Evolutionary conservation across 1,140 invertebrate genomes (phyloP), one percentile per base, ranked within the genome.

Genomic region (Polypedilum vanderplanki): DNA sequence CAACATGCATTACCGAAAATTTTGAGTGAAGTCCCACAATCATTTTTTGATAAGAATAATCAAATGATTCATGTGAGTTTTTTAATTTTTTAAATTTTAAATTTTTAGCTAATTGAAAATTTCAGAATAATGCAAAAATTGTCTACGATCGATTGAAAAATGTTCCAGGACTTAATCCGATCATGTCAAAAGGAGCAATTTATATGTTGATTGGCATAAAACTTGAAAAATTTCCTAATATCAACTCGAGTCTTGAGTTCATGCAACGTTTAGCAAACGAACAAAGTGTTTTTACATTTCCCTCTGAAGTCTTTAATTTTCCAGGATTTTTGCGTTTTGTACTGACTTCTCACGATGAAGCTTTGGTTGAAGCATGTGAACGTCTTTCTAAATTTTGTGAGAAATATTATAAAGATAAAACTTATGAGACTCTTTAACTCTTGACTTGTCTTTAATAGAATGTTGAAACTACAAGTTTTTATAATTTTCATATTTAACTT

Each of bases 401-500:
- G 15, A n/a, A n/a, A n/a, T n/a, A 57, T 57, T 57, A 57, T 57
- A n/a, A 57, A 57, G 46, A 57, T n/a, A 12, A 57, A 57, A 57
- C 24, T n/a, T n/a, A n/a, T n/a, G n/a, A n/a, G n/a, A n/a, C n/a
- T n/a, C n/a, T n/a, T n/a, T n/a, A n/a, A n/a, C n/a, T n/a, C n/a
- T n/a, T n/a, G n/a, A n/a, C n/a, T n/a, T n/a, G n/a, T n/a, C n/a
- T n/a, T n/a, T n/a, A n/a, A n/a, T n/a, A n/a, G n/a, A n/a, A n/a
- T n/a, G n/a, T n/a, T n/a, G n/a, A n/a, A n/a, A n/a, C n/a, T n/a
- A n/a, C n/a, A n/a, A n/a, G n/a, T n/a, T n/a, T n/a, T n/a, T n/a
- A 33, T 33, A 33, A 33, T 33, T 33, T 33, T 33, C 24, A 33
- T 33, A 33, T 33, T 33, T 33, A 33, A 33, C 24, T 33, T 33